Evolutionary conservation across 2,113 vertebrate genomes (phyloP).

Genomic region (Sinocyclocheilus maitianheensis): DNA sequence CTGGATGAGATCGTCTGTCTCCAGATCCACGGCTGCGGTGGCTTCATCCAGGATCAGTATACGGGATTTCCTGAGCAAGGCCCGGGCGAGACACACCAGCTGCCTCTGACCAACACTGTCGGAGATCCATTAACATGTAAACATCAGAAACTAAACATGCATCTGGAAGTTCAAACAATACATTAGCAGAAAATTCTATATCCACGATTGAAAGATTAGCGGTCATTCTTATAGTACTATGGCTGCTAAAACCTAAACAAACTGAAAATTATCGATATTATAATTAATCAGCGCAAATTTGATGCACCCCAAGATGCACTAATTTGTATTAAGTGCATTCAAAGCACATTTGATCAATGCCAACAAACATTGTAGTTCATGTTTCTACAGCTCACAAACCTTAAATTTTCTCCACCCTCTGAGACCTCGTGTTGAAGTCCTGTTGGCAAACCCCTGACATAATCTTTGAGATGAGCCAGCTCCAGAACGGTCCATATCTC

Average conservation of each 20-base stretch:
- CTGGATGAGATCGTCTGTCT: constrained; percentile 92
- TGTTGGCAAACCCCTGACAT: constrained; percentile 70
- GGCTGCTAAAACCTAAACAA: not conserved
- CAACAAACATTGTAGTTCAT: no score
- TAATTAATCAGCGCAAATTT: not conserved
- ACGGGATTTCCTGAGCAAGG: constrained; percentile 88
- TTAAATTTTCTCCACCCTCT: constrained; percentile 94
- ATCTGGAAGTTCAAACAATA: no score
- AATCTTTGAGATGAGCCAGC: constrained; percentile 88
- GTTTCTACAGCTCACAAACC: constrained; percentile 70
- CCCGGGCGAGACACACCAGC: constrained; percentile 90
- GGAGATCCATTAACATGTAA: not conserved
- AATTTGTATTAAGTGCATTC: not conserved
- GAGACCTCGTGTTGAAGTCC: constrained; percentile 80
- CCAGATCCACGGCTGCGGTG: constrained; percentile 92
- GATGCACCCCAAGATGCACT: not conserved
- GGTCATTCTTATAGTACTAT: not conserved
- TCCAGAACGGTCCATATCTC: constrained; percentile 89
- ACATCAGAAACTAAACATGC: not conserved
- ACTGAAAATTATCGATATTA: not conserved
- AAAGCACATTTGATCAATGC: not conserved
- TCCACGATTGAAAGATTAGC: not conserved
- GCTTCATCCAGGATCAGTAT: constrained; percentile 95
- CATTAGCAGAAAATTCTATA: not conserved
- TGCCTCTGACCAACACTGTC: constrained; percentile 91